A percentile compares a stretch with the other conserved stretches of the same genome.
These are phyloP conservation scores for Odocoileus virginianus DNA, from an alignment of 2,113 vertebrate genomes.

Conservation along the genomic window DNA sequence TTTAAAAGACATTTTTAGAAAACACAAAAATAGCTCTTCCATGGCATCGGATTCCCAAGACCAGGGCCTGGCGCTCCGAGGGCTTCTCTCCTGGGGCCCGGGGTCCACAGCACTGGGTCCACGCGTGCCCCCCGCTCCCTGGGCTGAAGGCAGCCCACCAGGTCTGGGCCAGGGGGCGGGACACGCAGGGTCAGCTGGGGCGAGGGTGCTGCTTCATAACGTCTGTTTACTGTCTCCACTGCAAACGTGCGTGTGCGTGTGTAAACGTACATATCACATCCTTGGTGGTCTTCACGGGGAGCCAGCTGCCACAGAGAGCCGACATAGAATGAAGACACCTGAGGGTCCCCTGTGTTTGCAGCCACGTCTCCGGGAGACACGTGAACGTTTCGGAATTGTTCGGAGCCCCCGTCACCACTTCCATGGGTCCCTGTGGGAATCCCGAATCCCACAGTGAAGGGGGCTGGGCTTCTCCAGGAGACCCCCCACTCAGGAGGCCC, in stretches of 20 bases:
- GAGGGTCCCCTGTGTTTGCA: not conserved
- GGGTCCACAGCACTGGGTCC: not conserved
- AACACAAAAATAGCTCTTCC: conserved; percentile 39
- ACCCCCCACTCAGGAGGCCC: no score
- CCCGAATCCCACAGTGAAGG: accelerated
- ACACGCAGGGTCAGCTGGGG: not conserved
- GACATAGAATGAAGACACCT: not conserved
- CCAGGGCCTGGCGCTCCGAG: not conserved
- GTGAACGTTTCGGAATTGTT: not conserved
- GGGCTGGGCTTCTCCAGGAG: not conserved
- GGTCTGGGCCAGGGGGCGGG: not conserved
- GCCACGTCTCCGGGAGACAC: not conserved
- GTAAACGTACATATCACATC: accelerated
- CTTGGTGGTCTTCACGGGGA: not conserved
- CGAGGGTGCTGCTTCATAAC: not conserved
- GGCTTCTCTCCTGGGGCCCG: not conserved
- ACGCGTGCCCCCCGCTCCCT: not conserved
- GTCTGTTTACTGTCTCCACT: not conserved
- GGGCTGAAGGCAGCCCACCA: not conserved
- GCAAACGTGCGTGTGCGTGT: accelerated
- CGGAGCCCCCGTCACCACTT: accelerated
- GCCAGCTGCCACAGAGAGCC: not conserved
- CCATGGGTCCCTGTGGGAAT: not conserved
- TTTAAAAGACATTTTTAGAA: not conserved
- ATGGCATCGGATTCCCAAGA: not conserved